These are phyloP conservation scores for Rhagologus leucostigma DNA, from an alignment of 2,113 vertebrate species.

Conservation along the genomic window DNA sequence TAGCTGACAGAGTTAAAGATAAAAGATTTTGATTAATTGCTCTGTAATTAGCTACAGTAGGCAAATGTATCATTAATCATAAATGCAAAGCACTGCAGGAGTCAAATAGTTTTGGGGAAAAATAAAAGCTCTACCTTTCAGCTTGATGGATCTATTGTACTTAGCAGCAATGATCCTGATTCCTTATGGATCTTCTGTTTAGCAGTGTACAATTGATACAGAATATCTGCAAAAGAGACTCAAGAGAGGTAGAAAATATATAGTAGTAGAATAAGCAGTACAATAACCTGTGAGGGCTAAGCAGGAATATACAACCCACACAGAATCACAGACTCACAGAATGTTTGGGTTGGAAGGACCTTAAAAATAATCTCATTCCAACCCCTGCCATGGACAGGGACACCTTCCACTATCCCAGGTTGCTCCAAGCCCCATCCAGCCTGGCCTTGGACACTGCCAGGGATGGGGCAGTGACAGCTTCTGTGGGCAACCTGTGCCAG, in stretches of 20 bases:
- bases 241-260: background rate
- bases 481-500: background rate
- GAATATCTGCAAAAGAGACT: background rate
- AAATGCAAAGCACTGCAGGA: background rate
- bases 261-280: background rate
- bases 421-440: rapidly evolving
- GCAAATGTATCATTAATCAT: background rate
- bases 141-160: background rate
- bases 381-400: background rate
- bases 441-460: background rate
- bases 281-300: background rate
- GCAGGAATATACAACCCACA: background rate
- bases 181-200: background rate
- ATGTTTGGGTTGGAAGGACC: background rate
- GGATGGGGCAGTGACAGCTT: background rate
- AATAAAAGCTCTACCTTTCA: background rate
- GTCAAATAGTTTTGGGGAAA: background rate
- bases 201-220: background rate
- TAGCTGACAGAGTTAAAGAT: background rate
- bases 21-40: background rate
- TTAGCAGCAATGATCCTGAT: background rate
- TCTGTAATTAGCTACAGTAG: background rate
- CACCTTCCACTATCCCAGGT: background rate
- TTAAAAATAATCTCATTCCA: background rate
- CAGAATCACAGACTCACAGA: background rate